These are phyloP conservation scores for Microctonus hyperodae DNA, from an alignment of 2,888 invertebrate genomes.

Conservation along the genomic window DNA sequence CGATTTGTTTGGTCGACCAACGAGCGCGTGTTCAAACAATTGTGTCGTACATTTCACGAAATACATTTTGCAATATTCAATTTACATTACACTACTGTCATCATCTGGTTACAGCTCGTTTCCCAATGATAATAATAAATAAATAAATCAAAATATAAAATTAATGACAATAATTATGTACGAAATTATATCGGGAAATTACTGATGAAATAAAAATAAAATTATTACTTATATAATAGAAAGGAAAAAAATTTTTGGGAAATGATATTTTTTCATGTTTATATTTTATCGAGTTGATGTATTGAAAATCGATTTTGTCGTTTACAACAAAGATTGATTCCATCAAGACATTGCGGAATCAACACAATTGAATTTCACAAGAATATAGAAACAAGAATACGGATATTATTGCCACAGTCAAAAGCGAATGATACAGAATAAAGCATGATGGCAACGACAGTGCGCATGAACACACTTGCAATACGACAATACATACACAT, in stretches of 20 bases:
- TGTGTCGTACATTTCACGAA: not conserved
- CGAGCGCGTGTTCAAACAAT: slow-evolving; percentile 23
- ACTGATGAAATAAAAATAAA: not conserved
- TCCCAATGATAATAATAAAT: not conserved
- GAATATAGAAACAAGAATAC: not conserved
- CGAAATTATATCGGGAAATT: too few relatives aligned
- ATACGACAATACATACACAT: slow-evolving; percentile 16
- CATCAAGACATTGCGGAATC: slow-evolving; percentile 14
- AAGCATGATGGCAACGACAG: too few relatives aligned
- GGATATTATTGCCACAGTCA: not conserved
- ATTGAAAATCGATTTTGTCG: slow-evolving; percentile 15
- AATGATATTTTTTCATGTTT: slow-evolving; percentile 1
- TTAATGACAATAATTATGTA: too few relatives aligned
- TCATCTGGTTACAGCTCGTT: not conserved
- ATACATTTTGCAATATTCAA: slow-evolving; percentile 21
- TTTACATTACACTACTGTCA: not conserved
- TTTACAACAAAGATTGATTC: slow-evolving; percentile 14
- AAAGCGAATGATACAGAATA: slow-evolving; percentile 14
- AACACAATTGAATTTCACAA: slow-evolving; percentile 19
- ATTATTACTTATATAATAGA: not conserved
- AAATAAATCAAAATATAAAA: too few relatives aligned
- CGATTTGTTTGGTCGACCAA: slow-evolving; percentile 38
- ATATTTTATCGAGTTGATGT: not conserved
- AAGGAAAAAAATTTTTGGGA: not conserved
- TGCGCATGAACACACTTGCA: too few relatives aligned